Percentiles rank a stretch among this genome's conserved stretches.
These are phyloP conservation scores for Psittacula cyanocephala DNA, from an alignment of 2,113 vertebrate species.

Conservation along the genomic window DNA sequence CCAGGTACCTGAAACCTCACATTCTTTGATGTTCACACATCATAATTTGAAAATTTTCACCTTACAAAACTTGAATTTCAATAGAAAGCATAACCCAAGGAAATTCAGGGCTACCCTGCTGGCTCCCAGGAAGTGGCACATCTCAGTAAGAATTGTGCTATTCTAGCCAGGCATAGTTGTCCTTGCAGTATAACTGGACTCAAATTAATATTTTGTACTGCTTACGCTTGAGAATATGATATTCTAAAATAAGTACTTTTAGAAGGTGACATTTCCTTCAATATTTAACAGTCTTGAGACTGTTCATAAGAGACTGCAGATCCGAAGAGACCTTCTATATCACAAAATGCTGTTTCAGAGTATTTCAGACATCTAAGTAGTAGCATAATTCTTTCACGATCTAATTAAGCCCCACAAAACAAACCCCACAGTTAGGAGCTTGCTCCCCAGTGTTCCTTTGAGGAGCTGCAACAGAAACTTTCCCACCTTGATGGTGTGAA, in stretches of 20 bases:
- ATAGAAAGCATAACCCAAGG: neutral
- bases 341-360: fast-evolving
- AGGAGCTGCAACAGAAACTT: neutral
- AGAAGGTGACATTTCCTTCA: neutral
- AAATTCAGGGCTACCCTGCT: neutral
- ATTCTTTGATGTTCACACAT: neutral
- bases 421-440: neutral
- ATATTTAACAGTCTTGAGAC: neutral
- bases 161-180: neutral
- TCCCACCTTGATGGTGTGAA: neutral
- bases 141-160: neutral
- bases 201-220: neutral
- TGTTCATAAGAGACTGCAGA: neutral
- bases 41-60: neutral
- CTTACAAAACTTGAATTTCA: neutral
- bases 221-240: fast-evolving
- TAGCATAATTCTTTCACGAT: neutral
- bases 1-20: neutral
- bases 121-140: neutral
- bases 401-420: neutral
- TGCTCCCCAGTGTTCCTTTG: neutral
- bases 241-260: neutral
- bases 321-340: neutral
- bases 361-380: neutral
- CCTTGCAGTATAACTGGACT: neutral